These are phyloP conservation scores for Melanotaenia duboulayi DNA, from an alignment of 2,113 vertebrate genomes.

Conservation along the genomic window DNA sequence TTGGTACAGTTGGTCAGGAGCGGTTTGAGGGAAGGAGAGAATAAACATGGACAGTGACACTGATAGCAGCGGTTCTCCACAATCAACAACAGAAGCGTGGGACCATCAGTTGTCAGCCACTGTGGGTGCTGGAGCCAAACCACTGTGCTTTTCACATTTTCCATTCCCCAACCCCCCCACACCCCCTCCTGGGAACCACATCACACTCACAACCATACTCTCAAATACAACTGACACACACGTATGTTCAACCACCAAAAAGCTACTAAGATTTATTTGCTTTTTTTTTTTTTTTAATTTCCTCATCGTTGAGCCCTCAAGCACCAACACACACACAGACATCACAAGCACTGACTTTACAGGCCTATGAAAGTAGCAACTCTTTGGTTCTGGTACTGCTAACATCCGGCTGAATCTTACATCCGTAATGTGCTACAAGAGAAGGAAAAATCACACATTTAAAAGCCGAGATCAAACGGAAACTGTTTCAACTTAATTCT, in stretches of 20 bases:
- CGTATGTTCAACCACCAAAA: constrained; percentile 51
- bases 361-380: constrained; percentile 63
- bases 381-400: constrained; percentile 56
- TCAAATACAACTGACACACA: constrained; percentile 34
- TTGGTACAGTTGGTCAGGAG: constrained; percentile 69
- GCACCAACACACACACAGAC: constrained; percentile 35
- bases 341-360: constrained; percentile 57
- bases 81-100: constrained; percentile 47
- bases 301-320: constrained; percentile 49
- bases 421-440: not conserved
- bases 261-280: constrained; percentile 40
- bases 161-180: constrained; percentile 33
- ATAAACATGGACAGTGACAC: constrained; percentile 44
- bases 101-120: constrained; percentile 35
- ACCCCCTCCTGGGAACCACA: constrained; percentile 62
- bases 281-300: constrained; percentile 10
- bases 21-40: constrained; percentile 29
- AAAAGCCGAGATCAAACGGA: constrained; percentile 56
- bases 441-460: constrained; percentile 40
- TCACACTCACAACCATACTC: constrained; percentile 50
- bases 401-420: constrained; percentile 45
- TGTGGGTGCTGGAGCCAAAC: constrained; percentile 48
- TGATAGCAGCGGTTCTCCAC: constrained; percentile 55
- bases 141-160: constrained; percentile 73
- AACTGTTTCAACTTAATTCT: constrained; percentile 30